Base-by-base conservation (phyloP, 2,888 invertebrate genomes). In the Spodoptera exigua region DNA sequence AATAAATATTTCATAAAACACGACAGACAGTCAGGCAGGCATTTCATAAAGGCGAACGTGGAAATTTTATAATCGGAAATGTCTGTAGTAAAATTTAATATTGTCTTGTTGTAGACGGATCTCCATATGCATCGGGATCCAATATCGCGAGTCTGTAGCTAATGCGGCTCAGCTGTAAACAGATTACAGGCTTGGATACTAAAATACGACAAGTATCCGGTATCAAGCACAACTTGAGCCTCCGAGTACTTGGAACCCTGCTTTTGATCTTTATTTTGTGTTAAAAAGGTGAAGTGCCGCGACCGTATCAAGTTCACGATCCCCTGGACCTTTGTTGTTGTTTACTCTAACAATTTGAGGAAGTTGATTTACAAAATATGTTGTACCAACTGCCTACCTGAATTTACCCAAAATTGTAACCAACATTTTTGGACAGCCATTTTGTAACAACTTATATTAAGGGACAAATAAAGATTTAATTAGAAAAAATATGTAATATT, bases 201-300 rank as follows among this genome's bases (percentile, higher is more conserved):
- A 57, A 63, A 64, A 74, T 77, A 72, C 57, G 76, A 47, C 55
- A 61, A 78, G 76, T 79, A 76, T 79, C 71, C 61, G 76, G 72
- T 81, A 80, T 81, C 78, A 78, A 82, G 80, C 59, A 74, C 76
- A 58, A 66, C 69, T 73, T 77, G 76, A 80, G 76, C 81, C 70
- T 72, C 72, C 75, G 74, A 79, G 80, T 84, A 70, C 72, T 72
- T 53, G 40, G 68, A 76, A 16, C 59, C 49, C 53, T 35, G 69
- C 76, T 75, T 85, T 86, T 86, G 86, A 85, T 85, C 79, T 75
- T 70, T 74, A 76, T 68, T 75, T 72, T 70, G 73, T 70, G 75
- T 80, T 80, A 77, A 80, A 80, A 80, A 77, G 76, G 62, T 70
- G 74, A 78, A 79, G 75, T 75, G 62, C 52, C 40, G 48, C 3